Conservation (phyloP, 2,888 invertebrate genomes). For the Monopis laevigella region DNA sequence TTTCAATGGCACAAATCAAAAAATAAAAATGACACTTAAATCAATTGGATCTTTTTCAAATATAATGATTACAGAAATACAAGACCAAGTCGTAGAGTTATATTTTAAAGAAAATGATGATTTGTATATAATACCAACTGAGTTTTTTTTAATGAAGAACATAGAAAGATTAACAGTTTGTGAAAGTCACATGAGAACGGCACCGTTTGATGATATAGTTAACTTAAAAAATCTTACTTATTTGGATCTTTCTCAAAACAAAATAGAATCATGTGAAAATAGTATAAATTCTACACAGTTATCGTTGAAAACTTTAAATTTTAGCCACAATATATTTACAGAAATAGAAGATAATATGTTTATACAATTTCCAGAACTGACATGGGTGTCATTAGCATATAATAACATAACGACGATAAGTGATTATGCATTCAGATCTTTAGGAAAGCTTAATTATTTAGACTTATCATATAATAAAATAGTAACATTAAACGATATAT, state of each 20-base stretch:
- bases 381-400: neutral
- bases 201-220: neutral
- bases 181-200: neutral
- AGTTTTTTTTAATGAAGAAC: neutral
- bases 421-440: constrained; percentile 40
- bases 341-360: neutral
- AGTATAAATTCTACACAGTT: neutral
- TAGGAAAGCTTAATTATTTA: constrained; percentile 37
- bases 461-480: constrained; percentile 43
- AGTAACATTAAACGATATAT: constrained; percentile 43
- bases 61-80: neutral
- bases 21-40: neutral
- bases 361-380: neutral
- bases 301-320: neutral
- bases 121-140: neutral
- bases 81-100: neutral
- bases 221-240: neutral
- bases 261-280: neutral
- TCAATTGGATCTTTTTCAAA: neutral
- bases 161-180: neutral
- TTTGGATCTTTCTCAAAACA: constrained; percentile 3
- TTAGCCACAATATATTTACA: neutral
- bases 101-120: neutral
- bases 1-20: neutral
- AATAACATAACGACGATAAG: neutral